Evolutionary conservation across 2,797 vertebrate species (phyloP), one percentile per base, ranked within the genome.

Genomic region (Rhadinocentrus ornatus): DNA sequence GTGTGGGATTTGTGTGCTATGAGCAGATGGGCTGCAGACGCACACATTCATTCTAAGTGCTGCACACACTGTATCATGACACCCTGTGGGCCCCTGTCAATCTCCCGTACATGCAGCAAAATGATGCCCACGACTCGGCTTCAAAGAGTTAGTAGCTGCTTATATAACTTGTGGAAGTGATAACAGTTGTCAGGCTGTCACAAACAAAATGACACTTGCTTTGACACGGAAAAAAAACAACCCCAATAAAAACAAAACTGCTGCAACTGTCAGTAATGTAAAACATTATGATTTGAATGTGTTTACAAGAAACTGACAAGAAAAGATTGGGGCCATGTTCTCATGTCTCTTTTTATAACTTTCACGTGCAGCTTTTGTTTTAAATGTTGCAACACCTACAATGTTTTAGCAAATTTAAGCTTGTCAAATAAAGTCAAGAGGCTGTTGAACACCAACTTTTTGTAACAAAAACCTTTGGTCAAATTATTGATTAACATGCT

Each of bases 11-110:
- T 37, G 61, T 55, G 39, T 22, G 65, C 31, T 39, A 69, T 37
- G 57, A 75, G 64, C 78, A 75, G 78, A 85, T 85, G 75, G 71
- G 64, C 75, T 24, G 12, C 68, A 64, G 60, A 44, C 75, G 55
- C 20, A 11, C 64, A 69, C 73, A 44, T 69, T 65, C 31, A 64
- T 26, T 44, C 50, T 57, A 41, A 77, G 72, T 63, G 50, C 71
- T 68, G 63, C 16, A 27, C 60, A 39, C 27, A 54, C 29, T 70
- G 34, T 32, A 73, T 60, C 69, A 67, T 18, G 41, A 73, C 62
- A 39, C 64, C 73, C 54, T 2, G 69, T 61, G 48, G 83, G 73
- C 26, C 73, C 29, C 55, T 73, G 46, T 48, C 59, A 65, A 6
- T 71, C 69, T 53, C 44, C 32, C 54, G 50, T 34, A 62, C 32